Conservation (phyloP, 2,888 invertebrate genomes). For the Aphidius colemani region DNA sequence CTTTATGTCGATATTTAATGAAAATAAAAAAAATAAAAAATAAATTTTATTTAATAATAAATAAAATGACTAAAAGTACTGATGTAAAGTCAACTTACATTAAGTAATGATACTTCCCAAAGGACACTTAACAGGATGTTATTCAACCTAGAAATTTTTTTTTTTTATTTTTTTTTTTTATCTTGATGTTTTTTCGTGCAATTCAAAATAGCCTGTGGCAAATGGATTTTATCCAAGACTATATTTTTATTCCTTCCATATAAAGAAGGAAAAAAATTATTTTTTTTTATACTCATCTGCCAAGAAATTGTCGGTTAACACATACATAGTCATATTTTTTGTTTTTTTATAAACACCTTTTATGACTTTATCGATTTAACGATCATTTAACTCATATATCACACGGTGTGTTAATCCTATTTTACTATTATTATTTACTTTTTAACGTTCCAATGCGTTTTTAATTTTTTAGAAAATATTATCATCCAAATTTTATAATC, state of each 20-base stretch:
- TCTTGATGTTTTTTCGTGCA: constrained; percentile 27
- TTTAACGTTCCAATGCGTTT: too few species aligned
- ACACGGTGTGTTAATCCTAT: constrained; percentile 38
- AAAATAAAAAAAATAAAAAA: too few species aligned
- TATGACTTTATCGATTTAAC: constrained; percentile 47
- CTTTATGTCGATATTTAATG: too few species aligned
- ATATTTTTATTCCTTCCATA: constrained; percentile 14
- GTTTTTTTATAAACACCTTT: constrained; percentile 29
- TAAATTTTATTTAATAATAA: too few species aligned
- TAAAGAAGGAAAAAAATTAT: not conserved
- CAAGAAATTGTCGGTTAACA: constrained; percentile 1
- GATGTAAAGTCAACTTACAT: not conserved
- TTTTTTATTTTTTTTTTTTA: too few species aligned
- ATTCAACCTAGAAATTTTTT: constrained; percentile 33
- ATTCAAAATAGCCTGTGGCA: constrained; percentile 30
- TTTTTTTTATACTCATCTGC: not conserved
- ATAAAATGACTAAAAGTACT: too few species aligned
- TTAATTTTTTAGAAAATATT: too few species aligned
- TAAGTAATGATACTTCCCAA: constrained; percentile 12
- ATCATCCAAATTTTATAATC: too few species aligned
- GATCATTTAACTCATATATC: constrained; percentile 49
- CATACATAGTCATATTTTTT: constrained; percentile 17
- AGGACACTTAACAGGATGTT: constrained; percentile 31
- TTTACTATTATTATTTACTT: not conserved
- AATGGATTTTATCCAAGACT: constrained; percentile 32